Evolutionary conservation across 1,140 invertebrate genomes (phyloP).

Genomic region (Brachionus sp.): DNA sequence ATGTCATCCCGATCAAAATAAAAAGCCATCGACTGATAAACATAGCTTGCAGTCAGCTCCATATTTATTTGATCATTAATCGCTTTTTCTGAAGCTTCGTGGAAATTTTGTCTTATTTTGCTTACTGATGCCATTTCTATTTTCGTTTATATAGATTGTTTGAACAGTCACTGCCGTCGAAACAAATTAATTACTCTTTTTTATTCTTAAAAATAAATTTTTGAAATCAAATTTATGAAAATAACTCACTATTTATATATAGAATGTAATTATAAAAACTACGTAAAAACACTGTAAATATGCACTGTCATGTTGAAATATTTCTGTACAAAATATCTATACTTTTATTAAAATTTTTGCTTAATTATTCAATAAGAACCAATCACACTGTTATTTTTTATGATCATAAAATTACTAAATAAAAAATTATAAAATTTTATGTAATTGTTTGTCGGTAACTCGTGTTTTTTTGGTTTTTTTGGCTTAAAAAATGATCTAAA

Average conservation of each 20-base stretch:
- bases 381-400: neutral
- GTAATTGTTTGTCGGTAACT: neutral
- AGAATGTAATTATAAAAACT: neutral
- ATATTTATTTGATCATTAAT: slow-evolving; percentile 81
- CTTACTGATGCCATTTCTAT: slow-evolving; percentile 36
- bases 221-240: neutral
- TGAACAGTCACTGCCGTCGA: slow-evolving; percentile 45
- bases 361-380: neutral
- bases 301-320: slow-evolving; percentile 36
- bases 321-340: neutral
- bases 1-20: slow-evolving; percentile 73
- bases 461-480: neutral
- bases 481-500: neutral
- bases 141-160: neutral
- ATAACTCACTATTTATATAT: neutral
- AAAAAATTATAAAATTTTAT: neutral
- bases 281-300: neutral
- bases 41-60: slow-evolving; percentile 76
- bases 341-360: neutral
- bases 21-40: slow-evolving; percentile 64
- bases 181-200: neutral
- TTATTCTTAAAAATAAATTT: slow-evolving; percentile 29
- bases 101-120: slow-evolving; percentile 71
- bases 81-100: slow-evolving; percentile 69
- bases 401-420: neutral